These are phyloP conservation scores for Phataginus tetradactyla DNA, from an alignment of 2,797 vertebrate genomes.

Conservation along the genomic window DNA sequence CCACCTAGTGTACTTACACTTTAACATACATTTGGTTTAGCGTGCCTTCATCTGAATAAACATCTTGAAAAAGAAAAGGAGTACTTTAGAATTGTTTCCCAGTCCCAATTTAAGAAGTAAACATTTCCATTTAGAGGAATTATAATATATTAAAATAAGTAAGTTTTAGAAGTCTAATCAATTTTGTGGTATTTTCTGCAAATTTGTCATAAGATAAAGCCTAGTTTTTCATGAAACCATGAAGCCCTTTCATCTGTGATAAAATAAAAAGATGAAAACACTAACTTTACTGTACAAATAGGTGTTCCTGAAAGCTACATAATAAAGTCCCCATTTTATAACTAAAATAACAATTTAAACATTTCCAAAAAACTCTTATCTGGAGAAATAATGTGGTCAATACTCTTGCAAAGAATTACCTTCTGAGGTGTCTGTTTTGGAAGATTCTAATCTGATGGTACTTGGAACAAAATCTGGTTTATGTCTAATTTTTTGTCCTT, in stretches of 20 bases:
- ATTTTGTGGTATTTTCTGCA: not conserved
- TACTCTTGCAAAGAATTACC: not conserved
- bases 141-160: not conserved
- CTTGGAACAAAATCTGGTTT: not conserved
- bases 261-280: constrained; percentile 20
- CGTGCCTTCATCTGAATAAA: not conserved
- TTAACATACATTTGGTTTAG: not conserved
- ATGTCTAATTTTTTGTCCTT: not conserved
- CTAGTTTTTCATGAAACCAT: constrained; percentile 16
- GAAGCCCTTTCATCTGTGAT: not conserved
- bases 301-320: not conserved
- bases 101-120: not conserved
- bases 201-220: not conserved
- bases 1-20: not conserved
- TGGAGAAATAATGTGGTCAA: not conserved
- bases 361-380: not conserved
- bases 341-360: constrained; percentile 17
- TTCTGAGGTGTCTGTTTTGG: not conserved
- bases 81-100: not conserved
- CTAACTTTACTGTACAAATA: not conserved
- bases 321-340: not conserved
- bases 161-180: constrained; percentile 2
- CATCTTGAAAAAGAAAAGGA: not conserved
- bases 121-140: constrained; percentile 6
- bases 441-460: not conserved